Conservation (phyloP, 2,113 vertebrate genomes). For the Hippocampus zosterae region DNA sequence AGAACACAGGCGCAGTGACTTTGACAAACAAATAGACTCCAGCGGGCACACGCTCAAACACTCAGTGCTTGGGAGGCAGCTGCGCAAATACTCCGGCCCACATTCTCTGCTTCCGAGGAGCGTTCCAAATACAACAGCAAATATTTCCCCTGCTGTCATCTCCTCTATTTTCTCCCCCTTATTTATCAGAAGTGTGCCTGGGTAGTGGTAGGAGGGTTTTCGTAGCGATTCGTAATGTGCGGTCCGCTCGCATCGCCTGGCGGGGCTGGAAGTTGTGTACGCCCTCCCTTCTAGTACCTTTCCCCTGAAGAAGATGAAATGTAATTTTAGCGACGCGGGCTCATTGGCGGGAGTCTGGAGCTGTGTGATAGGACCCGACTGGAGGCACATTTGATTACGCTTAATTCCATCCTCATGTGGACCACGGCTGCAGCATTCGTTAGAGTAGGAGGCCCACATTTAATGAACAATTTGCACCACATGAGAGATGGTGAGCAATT, state of each 20-base stretch:
- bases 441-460: constrained; percentile 57
- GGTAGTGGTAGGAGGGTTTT: constrained; percentile 39
- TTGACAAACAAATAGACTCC: constrained; percentile 62
- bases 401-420: constrained; percentile 68
- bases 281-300: constrained; percentile 42
- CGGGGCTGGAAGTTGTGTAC: constrained; percentile 32
- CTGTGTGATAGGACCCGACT: constrained; percentile 71
- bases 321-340: constrained; percentile 66
- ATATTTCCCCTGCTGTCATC: constrained; percentile 70
- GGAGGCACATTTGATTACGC: constrained; percentile 73
- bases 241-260: constrained; percentile 34
- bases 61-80: constrained; percentile 61
- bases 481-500: constrained; percentile 31
- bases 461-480: constrained; percentile 70
- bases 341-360: constrained; percentile 70
- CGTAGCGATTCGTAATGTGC: neutral
- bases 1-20: constrained; percentile 52
- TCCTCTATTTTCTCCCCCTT: constrained; percentile 53
- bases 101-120: constrained; percentile 57
- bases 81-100: constrained; percentile 62
- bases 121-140: constrained; percentile 63
- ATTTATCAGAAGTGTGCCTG: constrained; percentile 44
- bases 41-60: constrained; percentile 48
- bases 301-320: constrained; percentile 62
- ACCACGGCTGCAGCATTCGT: constrained; percentile 59